These are phyloP conservation scores for Plutella xylostella DNA, from an alignment of 2,888 invertebrate genomes.

Conservation along the genomic window DNA sequence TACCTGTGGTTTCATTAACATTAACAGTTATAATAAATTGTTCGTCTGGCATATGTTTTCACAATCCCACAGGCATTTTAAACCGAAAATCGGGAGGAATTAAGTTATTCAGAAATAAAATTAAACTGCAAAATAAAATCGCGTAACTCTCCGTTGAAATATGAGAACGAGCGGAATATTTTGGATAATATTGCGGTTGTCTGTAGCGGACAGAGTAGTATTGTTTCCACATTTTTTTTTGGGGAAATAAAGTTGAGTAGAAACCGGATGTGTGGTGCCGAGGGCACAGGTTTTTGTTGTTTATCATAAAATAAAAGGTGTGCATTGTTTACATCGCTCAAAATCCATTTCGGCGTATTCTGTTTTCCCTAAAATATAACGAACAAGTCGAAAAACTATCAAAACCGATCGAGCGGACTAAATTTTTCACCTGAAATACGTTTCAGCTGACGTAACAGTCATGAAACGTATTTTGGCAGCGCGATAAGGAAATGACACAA, in stretches of 20 bases:
- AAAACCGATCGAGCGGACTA: conserved; percentile 35
- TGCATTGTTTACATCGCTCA: too few relatives aligned
- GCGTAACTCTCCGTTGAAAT: background rate
- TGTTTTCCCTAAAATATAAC: background rate
- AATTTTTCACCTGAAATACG: conserved; percentile 61
- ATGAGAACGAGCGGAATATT: conserved; percentile 36
- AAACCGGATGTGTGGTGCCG: conserved; percentile 1
- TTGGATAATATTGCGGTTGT: conserved; percentile 49
- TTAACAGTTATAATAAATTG: too few relatives aligned
- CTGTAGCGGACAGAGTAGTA: conserved; percentile 37
- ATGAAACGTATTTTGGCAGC: conserved; percentile 68
- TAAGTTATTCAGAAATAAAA: conserved; percentile 6
- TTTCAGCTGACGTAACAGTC: conserved; percentile 62
- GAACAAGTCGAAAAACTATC: conserved; percentile 26
- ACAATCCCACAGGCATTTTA: conserved; percentile 3
- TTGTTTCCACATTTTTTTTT: background rate
- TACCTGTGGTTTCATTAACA: too few relatives aligned
- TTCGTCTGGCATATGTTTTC: background rate
- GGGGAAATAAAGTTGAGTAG: background rate
- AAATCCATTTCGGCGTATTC: too few relatives aligned
- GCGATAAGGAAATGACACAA: conserved; percentile 70
- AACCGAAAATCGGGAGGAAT: conserved; percentile 2
- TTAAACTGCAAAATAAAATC: conserved; percentile 3
- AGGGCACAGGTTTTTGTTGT: too few relatives aligned
- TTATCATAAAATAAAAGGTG: too few relatives aligned